phyloP scores from a whole-genome alignment of 2,113 vertebrate species.

The Oreochromis spilurus region DNA sequence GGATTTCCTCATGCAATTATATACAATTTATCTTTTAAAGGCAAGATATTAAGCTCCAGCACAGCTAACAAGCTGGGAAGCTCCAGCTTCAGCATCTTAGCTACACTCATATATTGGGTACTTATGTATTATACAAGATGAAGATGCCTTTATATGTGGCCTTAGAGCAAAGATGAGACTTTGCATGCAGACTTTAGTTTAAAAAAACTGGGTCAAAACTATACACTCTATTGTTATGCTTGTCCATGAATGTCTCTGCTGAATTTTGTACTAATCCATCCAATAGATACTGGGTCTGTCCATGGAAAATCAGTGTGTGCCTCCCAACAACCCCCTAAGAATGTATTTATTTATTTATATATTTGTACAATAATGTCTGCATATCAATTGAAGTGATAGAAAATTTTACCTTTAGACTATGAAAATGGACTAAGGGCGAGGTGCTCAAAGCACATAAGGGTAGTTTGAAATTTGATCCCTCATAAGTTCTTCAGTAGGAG shows the following conservation, averaged over 20 bases:
- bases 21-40: neutral
- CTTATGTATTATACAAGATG: neutral
- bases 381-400: neutral
- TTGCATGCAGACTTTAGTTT: neutral
- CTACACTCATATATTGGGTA: neutral
- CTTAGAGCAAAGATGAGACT: neutral
- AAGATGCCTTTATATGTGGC: neutral
- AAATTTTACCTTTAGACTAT: neutral
- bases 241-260: neutral
- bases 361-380: neutral
- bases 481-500: neutral
- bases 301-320: neutral
- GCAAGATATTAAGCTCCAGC: neutral
- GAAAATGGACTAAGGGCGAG: neutral
- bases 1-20: neutral
- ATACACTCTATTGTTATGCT: neutral
- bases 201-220: neutral
- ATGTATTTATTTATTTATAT: neutral
- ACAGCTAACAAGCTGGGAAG: neutral
- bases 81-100: neutral
- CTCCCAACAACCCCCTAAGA: neutral
- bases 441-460: neutral
- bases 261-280: neutral
- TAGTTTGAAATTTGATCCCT: neutral
- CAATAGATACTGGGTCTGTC: neutral